Base-by-base conservation (phyloP, 2,797 vertebrate species). In the Gephyroberyx darwinii region DNA sequence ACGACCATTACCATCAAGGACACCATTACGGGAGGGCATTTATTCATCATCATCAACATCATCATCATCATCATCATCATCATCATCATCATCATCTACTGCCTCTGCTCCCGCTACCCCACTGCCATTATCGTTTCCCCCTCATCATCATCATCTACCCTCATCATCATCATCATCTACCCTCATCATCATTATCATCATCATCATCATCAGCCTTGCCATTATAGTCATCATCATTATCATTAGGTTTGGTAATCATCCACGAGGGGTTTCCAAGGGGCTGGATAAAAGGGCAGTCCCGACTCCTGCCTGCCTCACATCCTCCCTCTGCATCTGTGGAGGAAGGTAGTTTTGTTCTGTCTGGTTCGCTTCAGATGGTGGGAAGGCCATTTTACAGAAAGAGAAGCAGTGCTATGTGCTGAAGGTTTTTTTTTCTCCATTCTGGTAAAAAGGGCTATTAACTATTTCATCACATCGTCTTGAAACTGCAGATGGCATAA, bases 221-320 rank as follows among this genome's bases (percentile, higher is more conserved):
- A 93, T 93, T 92, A 92, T 78, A 91, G 91, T 94, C 93, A 94
- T 94, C 93, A 94, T 95, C 93, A 95, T 95, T 88, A 95, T 93
- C 93, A 94, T 94, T 91, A 94, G 92, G 85, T 87, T 76, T 39
- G 35, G 92, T 93, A 94, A 95, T 95, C 93, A 94, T 92, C 91
- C 89, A 87, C 79, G 65, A 79, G 89, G 91, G 91, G 89, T 89
- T 93, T 89, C 86, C 75, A 80, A 45, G 82, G 90, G 86, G 78
- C 88, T 75, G 84, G 69, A 93, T 94, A 94, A 89, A 93, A 93
- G 91, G 88, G 73, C 87, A 72, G 86, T 14, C 65, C 78, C 43
- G 39, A 59, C 85, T 83, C 85, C 82, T 75, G 56, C 80, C 84
- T 83, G 81, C 43, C 87, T 85, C 90, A 90, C 91, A 86, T 75